A percentile compares a stretch with the other conserved stretches of the same genome.
phyloP scores from a whole-genome alignment of 2,113 vertebrate species.

The Australoheros scitulus region DNA sequence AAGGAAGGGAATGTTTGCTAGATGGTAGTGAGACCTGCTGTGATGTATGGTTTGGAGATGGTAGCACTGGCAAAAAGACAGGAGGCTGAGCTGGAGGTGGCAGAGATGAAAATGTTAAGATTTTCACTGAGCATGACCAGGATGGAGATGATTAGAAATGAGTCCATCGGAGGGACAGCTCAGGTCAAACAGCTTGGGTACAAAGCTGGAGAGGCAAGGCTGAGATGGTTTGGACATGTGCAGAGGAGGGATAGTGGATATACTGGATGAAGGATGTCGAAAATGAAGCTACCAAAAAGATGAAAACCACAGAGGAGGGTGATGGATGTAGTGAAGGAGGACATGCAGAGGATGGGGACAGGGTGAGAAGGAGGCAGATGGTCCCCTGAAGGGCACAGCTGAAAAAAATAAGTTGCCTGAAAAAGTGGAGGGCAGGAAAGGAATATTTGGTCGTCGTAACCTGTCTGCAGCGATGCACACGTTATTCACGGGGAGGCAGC shows the following conservation, averaged over 20 bases:
- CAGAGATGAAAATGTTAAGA: neutral
- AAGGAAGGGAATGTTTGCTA: neutral
- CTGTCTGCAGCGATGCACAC: neutral
- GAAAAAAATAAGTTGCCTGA: neutral
- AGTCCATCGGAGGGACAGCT: neutral
- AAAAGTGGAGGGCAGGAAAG: neutral
- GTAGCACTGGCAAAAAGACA: neutral
- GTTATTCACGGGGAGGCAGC: slow-evolving; percentile 7
- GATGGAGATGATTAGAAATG: neutral
- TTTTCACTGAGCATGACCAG: neutral
- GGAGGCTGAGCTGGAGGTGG: neutral
- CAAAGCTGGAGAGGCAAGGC: neutral
- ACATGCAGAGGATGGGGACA: neutral
- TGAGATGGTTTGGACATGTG: neutral
- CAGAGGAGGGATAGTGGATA: neutral
- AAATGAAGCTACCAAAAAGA: neutral
- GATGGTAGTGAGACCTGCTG: neutral
- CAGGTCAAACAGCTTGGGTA: neutral
- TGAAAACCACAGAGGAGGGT: too few relatives aligned
- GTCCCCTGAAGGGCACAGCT: neutral
- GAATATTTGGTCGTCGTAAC: neutral
- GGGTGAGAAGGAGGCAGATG: neutral
- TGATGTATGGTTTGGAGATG: neutral
- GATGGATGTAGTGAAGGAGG: neutral
- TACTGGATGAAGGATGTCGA: neutral